Evolutionary conservation across 2,113 vertebrate species (phyloP).

Genomic region (Osmerus mordax): DNA sequence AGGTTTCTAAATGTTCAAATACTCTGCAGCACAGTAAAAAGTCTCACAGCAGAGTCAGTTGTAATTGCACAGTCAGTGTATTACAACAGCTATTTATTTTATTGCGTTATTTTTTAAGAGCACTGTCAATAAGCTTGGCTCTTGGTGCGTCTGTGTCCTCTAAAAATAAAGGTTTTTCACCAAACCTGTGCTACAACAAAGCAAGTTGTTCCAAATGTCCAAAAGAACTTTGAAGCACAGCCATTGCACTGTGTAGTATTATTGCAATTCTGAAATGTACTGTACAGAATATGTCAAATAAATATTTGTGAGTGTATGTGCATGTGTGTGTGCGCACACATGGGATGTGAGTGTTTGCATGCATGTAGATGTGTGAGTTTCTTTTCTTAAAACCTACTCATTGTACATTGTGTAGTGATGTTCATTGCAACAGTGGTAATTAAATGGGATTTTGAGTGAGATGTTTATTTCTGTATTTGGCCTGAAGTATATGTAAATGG

Average conservation of each 20-base stretch:
- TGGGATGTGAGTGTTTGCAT: constrained; percentile 1
- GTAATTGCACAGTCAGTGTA: no score
- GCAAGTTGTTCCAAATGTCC: no score
- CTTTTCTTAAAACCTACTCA: constrained; percentile 17
- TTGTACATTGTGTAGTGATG: constrained; percentile 43
- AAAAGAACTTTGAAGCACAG: neutral
- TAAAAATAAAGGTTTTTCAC: no score
- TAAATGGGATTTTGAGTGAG: constrained; percentile 29
- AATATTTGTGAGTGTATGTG: neutral
- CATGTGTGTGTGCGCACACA: constrained; percentile 20
- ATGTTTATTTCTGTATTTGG: constrained; percentile 33
- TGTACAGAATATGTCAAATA: neutral
- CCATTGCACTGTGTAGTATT: neutral
- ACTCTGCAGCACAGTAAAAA: no score
- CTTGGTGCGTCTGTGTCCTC: no score
- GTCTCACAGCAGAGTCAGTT: no score
- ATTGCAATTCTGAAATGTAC: no score
- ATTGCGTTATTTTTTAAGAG: no score
- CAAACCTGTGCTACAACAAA: no score
- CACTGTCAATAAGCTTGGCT: no score
- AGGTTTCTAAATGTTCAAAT: no score
- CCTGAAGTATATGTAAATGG: constrained; percentile 31
- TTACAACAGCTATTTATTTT: no score
- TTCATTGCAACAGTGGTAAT: constrained; percentile 36
- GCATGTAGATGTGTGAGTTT: constrained; percentile 19